Percentiles rank a stretch among this genome's conserved stretches.
Conservation (phyloP, 2,888 invertebrate genomes). For the Leptarthrus brevirostris region DNA sequence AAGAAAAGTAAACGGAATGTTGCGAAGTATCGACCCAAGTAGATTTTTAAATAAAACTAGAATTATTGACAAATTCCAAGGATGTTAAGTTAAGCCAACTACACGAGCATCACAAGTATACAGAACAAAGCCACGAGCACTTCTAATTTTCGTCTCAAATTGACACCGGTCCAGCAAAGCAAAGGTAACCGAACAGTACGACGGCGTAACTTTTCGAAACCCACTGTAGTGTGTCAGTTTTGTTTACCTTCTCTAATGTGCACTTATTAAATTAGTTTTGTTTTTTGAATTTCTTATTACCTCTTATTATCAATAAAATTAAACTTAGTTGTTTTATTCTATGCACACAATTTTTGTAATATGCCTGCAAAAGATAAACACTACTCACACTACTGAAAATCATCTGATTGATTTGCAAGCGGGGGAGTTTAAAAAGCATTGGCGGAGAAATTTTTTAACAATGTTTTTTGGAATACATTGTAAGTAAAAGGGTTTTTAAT, state of each 20-base stretch:
- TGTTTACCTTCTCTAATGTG: conserved; percentile 13
- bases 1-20: background rate
- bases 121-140: conserved; percentile 28
- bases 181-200: background rate
- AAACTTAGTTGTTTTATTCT: no score
- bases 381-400: no score
- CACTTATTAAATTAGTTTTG: no score
- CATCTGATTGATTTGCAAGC: no score
- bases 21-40: background rate
- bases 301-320: no score
- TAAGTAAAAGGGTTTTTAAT: no score
- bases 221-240: background rate
- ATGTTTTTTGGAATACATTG: no score
- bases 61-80: background rate
- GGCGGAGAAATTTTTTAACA: no score
- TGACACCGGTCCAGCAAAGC: background rate
- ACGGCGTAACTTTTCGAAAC: background rate
- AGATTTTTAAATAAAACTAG: background rate
- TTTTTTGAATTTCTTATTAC: no score
- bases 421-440: no score
- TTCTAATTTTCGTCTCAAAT: background rate
- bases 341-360: no score
- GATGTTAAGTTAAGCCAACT: background rate
- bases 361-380: no score
- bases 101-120: background rate